phyloP scores from a whole-genome alignment of 2,113 vertebrate genomes.

The Isichthys henryi region DNA sequence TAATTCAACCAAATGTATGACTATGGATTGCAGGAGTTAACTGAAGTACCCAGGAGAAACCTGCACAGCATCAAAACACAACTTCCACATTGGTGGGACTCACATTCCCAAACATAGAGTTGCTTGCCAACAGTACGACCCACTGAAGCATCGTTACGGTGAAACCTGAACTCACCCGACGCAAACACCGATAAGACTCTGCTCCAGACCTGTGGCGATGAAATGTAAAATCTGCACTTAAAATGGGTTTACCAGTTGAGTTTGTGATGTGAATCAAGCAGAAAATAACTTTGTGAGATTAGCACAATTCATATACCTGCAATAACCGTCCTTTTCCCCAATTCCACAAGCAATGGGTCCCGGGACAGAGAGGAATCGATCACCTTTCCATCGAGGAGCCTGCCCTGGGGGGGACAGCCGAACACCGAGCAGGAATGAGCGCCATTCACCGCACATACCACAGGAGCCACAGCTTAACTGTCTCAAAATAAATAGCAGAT shows the following conservation, averaged over 20 bases:
- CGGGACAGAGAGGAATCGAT: conserved; percentile 82
- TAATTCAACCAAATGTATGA: background rate
- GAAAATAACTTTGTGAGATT: background rate
- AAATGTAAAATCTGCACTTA: background rate
- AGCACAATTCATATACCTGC: conserved; percentile 56
- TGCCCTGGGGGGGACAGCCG: conserved; percentile 61
- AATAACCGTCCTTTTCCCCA: conserved; percentile 90
- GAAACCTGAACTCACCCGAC: conserved; percentile 71
- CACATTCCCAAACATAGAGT: no score
- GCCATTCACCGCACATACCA: background rate
- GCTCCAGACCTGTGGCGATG: conserved; percentile 75
- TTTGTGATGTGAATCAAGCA: background rate
- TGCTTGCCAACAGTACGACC: background rate
- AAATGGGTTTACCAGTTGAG: background rate
- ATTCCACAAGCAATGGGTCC: conserved; percentile 82
- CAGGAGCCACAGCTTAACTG: background rate
- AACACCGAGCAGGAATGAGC: background rate
- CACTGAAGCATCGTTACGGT: background rate
- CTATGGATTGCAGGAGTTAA: background rate
- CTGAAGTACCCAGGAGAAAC: background rate
- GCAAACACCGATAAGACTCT: conserved; percentile 86
- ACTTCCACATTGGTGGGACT: background rate
- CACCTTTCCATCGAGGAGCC: conserved; percentile 77
- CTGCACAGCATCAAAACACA: background rate
- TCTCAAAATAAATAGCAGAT: background rate